Conservation (phyloP, 2,113 vertebrate genomes). For the Meleagris gallopavo region DNA sequence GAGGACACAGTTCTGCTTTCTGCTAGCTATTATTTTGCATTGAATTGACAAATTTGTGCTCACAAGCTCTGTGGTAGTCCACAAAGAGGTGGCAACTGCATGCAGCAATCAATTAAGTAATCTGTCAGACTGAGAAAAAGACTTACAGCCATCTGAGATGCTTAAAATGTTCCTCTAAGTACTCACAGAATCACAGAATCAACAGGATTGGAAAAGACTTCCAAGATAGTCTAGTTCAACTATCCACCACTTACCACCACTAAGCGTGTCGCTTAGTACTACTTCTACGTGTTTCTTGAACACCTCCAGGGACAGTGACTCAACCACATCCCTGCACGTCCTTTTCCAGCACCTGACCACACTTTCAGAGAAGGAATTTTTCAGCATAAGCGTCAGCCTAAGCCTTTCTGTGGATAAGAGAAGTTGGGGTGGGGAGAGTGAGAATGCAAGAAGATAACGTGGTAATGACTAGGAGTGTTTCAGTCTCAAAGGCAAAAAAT, state of each 20-base stretch:
- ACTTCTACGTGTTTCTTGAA: too few relatives aligned
- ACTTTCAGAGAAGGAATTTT: too few relatives aligned
- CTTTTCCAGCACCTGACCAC: too few relatives aligned
- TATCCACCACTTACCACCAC: too few relatives aligned
- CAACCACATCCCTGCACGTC: too few relatives aligned
- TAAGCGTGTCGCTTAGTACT: too few relatives aligned
- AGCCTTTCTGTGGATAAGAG: background rate
- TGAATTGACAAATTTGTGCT: background rate
- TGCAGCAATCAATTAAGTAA: background rate
- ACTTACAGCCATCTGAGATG: background rate
- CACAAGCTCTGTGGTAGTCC: background rate
- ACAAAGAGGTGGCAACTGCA: background rate
- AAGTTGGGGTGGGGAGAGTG: background rate
- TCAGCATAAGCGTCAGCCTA: background rate
- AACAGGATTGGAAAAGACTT: too few relatives aligned
- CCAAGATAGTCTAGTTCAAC: too few relatives aligned
- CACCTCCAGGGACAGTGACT: too few relatives aligned
- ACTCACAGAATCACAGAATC: background rate
- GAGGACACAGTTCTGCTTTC: background rate
- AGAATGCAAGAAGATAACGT: rapidly evolving
- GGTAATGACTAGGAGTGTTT: background rate
- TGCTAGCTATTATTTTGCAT: background rate
- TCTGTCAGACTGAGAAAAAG: background rate
- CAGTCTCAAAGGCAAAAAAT: background rate
- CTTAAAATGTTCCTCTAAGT: background rate